Conservation (phyloP, 2,797 vertebrate species). For the Lateolabrax maculatus region DNA sequence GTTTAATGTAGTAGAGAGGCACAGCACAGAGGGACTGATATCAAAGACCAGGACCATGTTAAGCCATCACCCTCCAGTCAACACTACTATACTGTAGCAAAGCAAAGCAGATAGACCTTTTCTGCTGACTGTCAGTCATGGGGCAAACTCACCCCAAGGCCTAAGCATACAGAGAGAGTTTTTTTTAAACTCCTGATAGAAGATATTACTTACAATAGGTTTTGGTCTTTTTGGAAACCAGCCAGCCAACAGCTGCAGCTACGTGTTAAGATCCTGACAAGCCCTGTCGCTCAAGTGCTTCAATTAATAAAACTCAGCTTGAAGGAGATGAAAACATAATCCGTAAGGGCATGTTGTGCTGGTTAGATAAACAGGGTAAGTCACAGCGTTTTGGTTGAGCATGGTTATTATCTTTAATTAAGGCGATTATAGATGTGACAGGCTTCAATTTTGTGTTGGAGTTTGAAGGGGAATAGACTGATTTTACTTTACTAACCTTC, state of each 20-base stretch:
- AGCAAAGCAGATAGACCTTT: slow-evolving; percentile 24
- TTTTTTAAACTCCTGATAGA: slow-evolving; percentile 28
- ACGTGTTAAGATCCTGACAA: slow-evolving; percentile 62
- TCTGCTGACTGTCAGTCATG: slow-evolving; percentile 18
- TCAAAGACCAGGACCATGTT: slow-evolving; percentile 1
- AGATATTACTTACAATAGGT: slow-evolving; percentile 60
- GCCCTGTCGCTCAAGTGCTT: slow-evolving; percentile 52
- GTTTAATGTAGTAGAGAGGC: background rate
- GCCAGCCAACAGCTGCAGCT: slow-evolving; percentile 69
- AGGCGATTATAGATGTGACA: slow-evolving; percentile 19
- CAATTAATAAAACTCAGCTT: slow-evolving; percentile 50
- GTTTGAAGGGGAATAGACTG: background rate
- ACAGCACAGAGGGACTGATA: background rate
- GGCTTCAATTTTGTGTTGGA: slow-evolving; percentile 6
- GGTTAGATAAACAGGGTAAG: slow-evolving; percentile 23
- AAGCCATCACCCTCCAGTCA: slow-evolving; percentile 2
- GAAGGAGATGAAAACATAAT: slow-evolving; percentile 50
- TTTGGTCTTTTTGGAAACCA: slow-evolving; percentile 49
- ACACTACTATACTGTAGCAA: slow-evolving; percentile 4
- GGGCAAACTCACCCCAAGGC: slow-evolving; percentile 1
- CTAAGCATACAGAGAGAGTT: background rate
- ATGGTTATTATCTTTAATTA: slow-evolving; percentile 17
- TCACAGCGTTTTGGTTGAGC: background rate
- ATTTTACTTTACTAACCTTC: slow-evolving; percentile 2
- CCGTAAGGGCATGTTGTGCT: background rate